These are phyloP conservation scores for Ylistrum balloti DNA, from an alignment of 1,140 invertebrate genomes.

Conservation along the genomic window DNA sequence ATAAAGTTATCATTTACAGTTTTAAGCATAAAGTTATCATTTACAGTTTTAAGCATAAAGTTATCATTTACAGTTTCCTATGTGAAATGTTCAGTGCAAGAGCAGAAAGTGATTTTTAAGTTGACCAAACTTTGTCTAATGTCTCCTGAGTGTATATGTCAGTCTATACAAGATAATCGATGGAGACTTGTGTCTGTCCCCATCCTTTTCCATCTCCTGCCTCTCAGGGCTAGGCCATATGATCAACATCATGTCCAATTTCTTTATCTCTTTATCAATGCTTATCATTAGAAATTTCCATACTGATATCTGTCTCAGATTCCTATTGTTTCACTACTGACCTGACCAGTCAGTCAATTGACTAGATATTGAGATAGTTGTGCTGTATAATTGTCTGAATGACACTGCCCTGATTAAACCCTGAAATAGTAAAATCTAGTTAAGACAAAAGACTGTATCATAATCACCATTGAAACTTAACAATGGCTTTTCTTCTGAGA, in stretches of 20 bases:
- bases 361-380: not conserved
- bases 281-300: not conserved
- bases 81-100: too few relatives aligned
- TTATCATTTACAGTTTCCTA: too few relatives aligned
- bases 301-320: not conserved
- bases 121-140: too few relatives aligned
- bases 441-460: not conserved
- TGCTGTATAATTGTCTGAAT: not conserved
- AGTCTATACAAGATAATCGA: not conserved
- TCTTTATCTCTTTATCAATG: not conserved
- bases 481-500: too few relatives aligned
- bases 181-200: not conserved
- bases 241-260: conserved; percentile 8
- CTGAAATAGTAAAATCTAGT: not conserved
- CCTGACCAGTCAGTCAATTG: not conserved
- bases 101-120: too few relatives aligned
- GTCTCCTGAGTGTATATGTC: not conserved
- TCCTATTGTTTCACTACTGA: not conserved
- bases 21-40: too few relatives aligned
- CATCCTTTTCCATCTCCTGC: not conserved
- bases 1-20: too few relatives aligned
- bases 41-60: too few relatives aligned
- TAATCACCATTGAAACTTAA: too few relatives aligned
- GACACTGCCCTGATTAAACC: not conserved
- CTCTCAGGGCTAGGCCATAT: not conserved